Conservation (phyloP, 2,797 vertebrate genomes). For the Sebastolobus altivelis region DNA sequence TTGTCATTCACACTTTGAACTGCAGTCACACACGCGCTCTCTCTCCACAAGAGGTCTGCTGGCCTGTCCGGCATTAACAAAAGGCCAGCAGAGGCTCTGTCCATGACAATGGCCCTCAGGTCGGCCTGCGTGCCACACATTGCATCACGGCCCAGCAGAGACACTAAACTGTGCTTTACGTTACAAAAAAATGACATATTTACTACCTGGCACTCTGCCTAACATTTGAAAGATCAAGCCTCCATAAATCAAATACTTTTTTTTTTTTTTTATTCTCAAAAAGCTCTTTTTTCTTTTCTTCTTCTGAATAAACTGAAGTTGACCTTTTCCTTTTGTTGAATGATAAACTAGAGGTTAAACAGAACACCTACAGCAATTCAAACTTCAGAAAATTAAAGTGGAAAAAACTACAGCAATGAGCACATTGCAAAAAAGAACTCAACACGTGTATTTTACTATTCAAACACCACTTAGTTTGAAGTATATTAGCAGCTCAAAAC, state of each 20-base stretch:
- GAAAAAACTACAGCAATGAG: neutral
- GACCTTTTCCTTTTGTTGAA: constrained; percentile 6
- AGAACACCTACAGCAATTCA: neutral
- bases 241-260: neutral
- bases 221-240: neutral
- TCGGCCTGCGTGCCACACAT: constrained; percentile 49
- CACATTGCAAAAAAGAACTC: neutral
- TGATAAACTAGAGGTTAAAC: neutral
- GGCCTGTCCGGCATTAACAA: constrained; percentile 56
- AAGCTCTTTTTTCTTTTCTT: neutral
- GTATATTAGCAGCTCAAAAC: neutral
- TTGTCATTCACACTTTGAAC: constrained; percentile 78
- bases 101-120: constrained; percentile 66
- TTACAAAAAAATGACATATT: neutral
- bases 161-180: constrained; percentile 10
- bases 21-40: constrained; percentile 43
- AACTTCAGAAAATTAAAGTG: neutral
- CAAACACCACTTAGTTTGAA: neutral
- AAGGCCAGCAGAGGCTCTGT: constrained; percentile 55
- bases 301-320: neutral
- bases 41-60: constrained; percentile 53
- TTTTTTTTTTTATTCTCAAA: neutral
- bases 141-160: constrained; percentile 24
- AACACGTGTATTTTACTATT: neutral
- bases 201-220: neutral